Evolutionary conservation across 1,140 invertebrate species (phyloP), one percentile per base, ranked within the genome.

Genomic region (Drosophila kikkawai): DNA sequence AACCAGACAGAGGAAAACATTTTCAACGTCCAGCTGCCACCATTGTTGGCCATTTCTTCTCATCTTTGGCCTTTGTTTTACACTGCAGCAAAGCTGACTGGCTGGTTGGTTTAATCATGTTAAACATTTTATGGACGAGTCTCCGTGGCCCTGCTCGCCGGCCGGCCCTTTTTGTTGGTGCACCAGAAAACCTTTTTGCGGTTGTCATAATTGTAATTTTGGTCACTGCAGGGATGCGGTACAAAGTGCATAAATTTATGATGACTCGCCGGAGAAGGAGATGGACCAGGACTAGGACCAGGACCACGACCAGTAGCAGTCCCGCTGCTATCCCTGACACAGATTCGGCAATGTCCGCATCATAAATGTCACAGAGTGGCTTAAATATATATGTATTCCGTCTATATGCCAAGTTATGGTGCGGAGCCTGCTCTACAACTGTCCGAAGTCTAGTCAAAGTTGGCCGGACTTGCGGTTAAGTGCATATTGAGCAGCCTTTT

Each of bases 141-240:
- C 59, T 51, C 58, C 34, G 48, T 37, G 55, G 57, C 39, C 7
- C 47, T 29, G 51, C 29, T 68, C 51, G 36, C 67, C 45, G 59
- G 59, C 42, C 29, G 42, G 45, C 19, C 60, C 50, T 80, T 87
- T 88, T 84, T 83, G 85, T 84, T 81, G 84, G 84, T 90, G 78
- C 84, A 79, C 77, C 84, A 90, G 69, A 90, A 87, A 88, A 90
- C 84, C 84, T 90, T 88, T 88, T 88, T 88, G 85, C 81, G 84
- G 84, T 90, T 90, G 85, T 88, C 85, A 90, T 88, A 88, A 88
- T 88, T 88, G 84, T 88, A 88, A 88, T 88, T 88, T 88, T 84
- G 84, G 84, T 88, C 84, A 88, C 84, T 88, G 84, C 84, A 84
- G 85, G 71, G 71, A 71, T 75, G 73, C 60, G 60, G 73, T 71